Conservation (phyloP, 2,888 invertebrate genomes). For the Sinohyriopsis cumingii region DNA sequence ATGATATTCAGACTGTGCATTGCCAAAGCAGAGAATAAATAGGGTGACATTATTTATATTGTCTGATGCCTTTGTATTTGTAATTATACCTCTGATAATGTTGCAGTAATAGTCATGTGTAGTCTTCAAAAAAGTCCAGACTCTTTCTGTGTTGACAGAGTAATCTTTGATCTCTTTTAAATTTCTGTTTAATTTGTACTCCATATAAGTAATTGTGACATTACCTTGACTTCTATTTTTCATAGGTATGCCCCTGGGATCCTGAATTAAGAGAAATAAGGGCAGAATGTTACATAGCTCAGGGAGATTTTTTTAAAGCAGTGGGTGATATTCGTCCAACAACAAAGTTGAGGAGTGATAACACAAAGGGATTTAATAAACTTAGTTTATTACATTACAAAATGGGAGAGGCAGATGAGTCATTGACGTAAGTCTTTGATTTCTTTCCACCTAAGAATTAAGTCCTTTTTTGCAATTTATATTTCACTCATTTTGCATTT, state of each 20-base stretch:
- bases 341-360: constrained; percentile 92
- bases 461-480: not conserved
- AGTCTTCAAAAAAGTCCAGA: too few species aligned
- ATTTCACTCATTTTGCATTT: not conserved
- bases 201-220: not conserved
- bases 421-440: constrained; percentile 80
- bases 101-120: too few species aligned
- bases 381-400: constrained; percentile 90
- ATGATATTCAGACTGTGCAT: too few species aligned
- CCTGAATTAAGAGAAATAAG: constrained; percentile 86
- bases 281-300: constrained; percentile 85
- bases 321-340: constrained; percentile 92
- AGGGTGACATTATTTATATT: too few species aligned
- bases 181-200: not conserved
- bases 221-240: constrained; percentile 12
- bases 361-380: constrained; percentile 88
- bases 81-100: too few species aligned
- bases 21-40: too few species aligned
- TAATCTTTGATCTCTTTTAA: too few species aligned
- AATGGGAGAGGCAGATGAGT: constrained; percentile 92
- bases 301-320: constrained; percentile 77
- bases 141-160: too few species aligned
- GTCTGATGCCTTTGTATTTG: too few species aligned
- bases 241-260: constrained; percentile 89
- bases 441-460: not conserved